A percentile compares a stretch with the other conserved stretches of the same genome.
Evolutionary conservation across 2,113 vertebrate species (phyloP).

Genomic region (Pterocles gutturalis): DNA sequence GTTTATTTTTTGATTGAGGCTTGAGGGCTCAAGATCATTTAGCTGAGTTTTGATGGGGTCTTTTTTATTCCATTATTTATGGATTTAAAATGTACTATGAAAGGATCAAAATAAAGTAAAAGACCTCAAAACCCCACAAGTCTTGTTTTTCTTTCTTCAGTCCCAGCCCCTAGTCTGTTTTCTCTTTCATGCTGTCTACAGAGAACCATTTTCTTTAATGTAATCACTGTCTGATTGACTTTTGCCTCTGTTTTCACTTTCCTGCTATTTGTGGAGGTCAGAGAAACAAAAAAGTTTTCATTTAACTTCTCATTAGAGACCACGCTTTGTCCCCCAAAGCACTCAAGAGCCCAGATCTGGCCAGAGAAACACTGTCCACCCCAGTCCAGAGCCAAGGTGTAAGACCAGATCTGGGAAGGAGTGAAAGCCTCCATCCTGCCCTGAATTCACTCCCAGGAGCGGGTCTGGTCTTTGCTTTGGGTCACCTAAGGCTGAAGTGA

Average conservation of each 20-base stretch:
- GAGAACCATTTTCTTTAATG: constrained; percentile 36
- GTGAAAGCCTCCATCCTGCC: not conserved
- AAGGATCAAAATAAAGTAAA: constrained; percentile 56
- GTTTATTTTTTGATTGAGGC: constrained; percentile 64
- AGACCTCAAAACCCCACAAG: constrained; percentile 35
- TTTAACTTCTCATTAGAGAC: constrained; percentile 29
- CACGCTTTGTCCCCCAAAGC: not conserved
- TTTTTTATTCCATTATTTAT: constrained; percentile 55
- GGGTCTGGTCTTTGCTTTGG: not conserved
- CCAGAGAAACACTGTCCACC: not conserved
- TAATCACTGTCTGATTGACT: constrained; percentile 57
- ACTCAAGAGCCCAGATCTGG: not conserved
- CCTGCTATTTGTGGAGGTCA: constrained; percentile 28
- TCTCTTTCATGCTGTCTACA: constrained; percentile 35
- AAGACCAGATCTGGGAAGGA: not conserved
- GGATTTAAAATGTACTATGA: constrained; percentile 52
- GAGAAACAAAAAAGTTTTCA: constrained; percentile 34
- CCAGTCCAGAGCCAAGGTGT: not conserved
- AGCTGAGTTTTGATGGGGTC: constrained; percentile 10
- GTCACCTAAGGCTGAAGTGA: not conserved
- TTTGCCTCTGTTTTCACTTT: constrained; percentile 48
- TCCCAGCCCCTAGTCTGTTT: constrained; percentile 35
- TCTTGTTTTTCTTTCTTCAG: constrained; percentile 39
- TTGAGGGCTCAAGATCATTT: constrained; percentile 54
- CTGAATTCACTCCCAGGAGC: not conserved